Conservation (phyloP, 2,113 vertebrate genomes). For the Pachypanchax playfairii region DNA sequence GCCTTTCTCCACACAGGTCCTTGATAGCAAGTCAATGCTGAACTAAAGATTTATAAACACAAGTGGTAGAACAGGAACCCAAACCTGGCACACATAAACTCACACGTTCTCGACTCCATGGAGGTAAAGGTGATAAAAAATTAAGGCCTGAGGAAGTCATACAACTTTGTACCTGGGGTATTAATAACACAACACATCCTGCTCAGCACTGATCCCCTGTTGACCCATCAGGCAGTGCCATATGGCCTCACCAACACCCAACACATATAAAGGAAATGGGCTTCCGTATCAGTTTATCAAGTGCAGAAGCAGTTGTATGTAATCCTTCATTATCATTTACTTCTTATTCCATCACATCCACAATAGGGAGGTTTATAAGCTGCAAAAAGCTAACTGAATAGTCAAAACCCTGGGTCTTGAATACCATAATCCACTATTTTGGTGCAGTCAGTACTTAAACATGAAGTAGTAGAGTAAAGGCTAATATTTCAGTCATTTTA, state of each 20-base stretch:
- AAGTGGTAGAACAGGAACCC: not conserved
- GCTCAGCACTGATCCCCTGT: conserved; percentile 60
- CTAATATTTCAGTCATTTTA: conserved; percentile 7
- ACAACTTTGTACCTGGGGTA: conserved; percentile 50
- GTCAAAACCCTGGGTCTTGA: conserved; percentile 10
- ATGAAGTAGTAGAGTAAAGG: conserved; percentile 4
- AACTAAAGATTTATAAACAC: not conserved
- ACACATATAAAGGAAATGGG: conserved; percentile 44
- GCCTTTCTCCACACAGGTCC: conserved; percentile 1
- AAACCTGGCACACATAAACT: not conserved
- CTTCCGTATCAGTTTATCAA: conserved; percentile 52
- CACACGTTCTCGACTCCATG: conserved; percentile 25
- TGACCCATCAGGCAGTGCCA: conserved; percentile 59
- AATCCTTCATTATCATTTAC: conserved; percentile 48
- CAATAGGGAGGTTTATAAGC: conserved; percentile 19
- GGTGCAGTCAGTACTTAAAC: not conserved
- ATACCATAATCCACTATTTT: not conserved
- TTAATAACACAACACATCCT: conserved; percentile 71
- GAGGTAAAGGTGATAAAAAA: conserved; percentile 30
- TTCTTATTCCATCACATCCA: conserved; percentile 24
- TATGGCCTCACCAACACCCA: conserved; percentile 66
- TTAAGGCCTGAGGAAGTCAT: conserved; percentile 6
- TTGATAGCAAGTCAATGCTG: not conserved
- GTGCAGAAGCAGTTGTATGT: conserved; percentile 41
- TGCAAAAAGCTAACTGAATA: conserved; percentile 11